A percentile compares a stretch with the other conserved stretches of the same genome.
phyloP scores from a whole-genome alignment of 1,140 invertebrate species.

The Caenorhabditis tropicalis region DNA sequence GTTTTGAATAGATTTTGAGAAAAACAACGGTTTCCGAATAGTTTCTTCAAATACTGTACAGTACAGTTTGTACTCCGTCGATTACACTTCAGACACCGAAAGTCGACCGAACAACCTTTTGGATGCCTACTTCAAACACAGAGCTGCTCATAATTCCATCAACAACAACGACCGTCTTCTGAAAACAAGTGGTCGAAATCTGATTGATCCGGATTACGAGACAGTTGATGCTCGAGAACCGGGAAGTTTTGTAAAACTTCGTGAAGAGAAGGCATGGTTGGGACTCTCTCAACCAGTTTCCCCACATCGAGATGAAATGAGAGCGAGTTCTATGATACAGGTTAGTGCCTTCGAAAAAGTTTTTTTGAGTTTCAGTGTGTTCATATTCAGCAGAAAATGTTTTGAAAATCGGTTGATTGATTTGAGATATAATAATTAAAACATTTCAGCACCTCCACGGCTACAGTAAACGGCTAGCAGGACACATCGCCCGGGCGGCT shows the following conservation, averaged over 20 bases:
- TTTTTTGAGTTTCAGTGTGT: neutral
- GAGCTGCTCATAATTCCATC: constrained; percentile 1
- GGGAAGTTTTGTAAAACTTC: constrained; percentile 16
- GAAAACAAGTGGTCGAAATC: neutral
- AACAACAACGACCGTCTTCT: neutral
- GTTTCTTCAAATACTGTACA: neutral
- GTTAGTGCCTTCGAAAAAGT: neutral
- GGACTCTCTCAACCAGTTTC: neutral
- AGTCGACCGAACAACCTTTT: neutral
- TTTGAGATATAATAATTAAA: neutral
- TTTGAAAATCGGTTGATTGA: too few species aligned
- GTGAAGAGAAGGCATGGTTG: neutral
- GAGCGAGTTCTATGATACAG: constrained; percentile 15
- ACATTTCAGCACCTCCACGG: constrained; percentile 4
- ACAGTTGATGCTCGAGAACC: neutral
- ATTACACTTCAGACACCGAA: neutral
- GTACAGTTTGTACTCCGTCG: neutral
- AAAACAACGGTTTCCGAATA: neutral
- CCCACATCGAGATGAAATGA: constrained; percentile 35
- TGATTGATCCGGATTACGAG: neutral
- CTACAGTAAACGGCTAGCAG: constrained; percentile 17
- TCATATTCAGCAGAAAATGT: too few species aligned
- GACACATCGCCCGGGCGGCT: neutral
- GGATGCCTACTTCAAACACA: constrained; percentile 15
- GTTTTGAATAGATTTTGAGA: too few species aligned